A percentile compares a stretch with the other conserved stretches of the same genome.
Evolutionary conservation across 2,888 invertebrate species (phyloP).

Genomic region (Callinectes sapidus): DNA sequence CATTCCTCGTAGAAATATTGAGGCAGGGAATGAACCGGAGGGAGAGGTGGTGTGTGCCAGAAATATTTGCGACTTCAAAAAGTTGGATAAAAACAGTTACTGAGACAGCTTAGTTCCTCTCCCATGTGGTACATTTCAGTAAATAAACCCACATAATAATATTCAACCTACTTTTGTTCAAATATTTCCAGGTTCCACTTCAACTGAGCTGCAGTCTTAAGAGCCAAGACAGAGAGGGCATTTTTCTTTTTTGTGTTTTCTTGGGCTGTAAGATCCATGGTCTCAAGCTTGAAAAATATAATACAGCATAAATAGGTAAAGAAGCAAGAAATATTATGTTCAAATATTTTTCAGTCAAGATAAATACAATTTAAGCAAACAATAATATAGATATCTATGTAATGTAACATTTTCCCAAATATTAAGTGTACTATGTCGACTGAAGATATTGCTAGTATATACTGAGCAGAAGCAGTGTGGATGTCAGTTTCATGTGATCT

Average conservation of each 20-base stretch:
- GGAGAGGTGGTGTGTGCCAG: background rate
- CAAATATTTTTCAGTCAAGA: background rate
- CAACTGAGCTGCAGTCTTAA: slow-evolving; percentile 65
- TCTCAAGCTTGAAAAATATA: slow-evolving; percentile 59
- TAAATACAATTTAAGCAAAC: background rate
- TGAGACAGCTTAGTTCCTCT: background rate
- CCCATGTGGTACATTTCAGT: too few species aligned
- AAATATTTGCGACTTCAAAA: background rate
- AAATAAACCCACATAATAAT: background rate
- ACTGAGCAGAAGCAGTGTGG: too few species aligned
- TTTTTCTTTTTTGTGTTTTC: slow-evolving; percentile 66
- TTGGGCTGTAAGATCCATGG: slow-evolving; percentile 52
- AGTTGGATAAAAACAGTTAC: background rate
- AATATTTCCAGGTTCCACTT: slow-evolving; percentile 64
- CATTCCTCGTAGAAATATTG: too few species aligned
- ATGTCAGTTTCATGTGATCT: too few species aligned
- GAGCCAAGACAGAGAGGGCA: slow-evolving; percentile 60
- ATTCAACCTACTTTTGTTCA: slow-evolving; percentile 63
- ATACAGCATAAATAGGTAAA: background rate
- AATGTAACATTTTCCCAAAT: background rate
- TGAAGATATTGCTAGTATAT: too few species aligned
- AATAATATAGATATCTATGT: background rate
- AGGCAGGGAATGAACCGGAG: too few species aligned
- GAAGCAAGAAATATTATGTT: background rate
- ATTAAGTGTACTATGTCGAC: background rate